Evolutionary conservation across 1,140 invertebrate species (phyloP), one percentile per base, ranked within the genome.

Genomic region (Chrysomallon squamiferum): DNA sequence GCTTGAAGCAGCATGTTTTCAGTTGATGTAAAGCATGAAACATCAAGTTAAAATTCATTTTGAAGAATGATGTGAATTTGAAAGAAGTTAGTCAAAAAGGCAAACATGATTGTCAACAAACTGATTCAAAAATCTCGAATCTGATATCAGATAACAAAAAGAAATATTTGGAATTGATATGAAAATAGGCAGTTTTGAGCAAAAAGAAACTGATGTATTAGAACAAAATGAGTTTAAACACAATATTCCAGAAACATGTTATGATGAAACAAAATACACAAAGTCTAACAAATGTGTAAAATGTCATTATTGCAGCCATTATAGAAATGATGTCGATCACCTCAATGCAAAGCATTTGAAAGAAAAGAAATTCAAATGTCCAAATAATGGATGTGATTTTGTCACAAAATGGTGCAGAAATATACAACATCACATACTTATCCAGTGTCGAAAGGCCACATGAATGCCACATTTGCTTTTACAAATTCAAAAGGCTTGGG

Each of bases 351-450:
- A 74, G 59, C 76, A 77, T 66, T 61, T 61, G 27, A 57, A 54
- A 47, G 73, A 72, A 25, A 70, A 72, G 41, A 73, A 66, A 43
- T 68, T 62, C 62, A 68, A 70, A 49, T 77, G 76, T 60, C 69
- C 72, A 27, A 61, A 74, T 25, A 15, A 38, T 7, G 35, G 35
- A 38, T 77, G 76, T 64, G 68, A 70, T 38, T 75, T 73, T 66
- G 27, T 35, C 3, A 75, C 73, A 59, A 75, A 74, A 65, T 77
- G 70, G 70, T 43, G 41, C 11, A 41, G 68, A 13, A 73, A 75
- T 65, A 68, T 75, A 25, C 41, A 30, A 7, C 65, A 67, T 49
- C 76, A 77, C 68, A 27, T 69, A 27, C 29, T 71, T 9, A 72
- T 59, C 22, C 76, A 77, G 62, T 0, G 64, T 67, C 32, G 65